These are phyloP conservation scores for Manacus vitellinus DNA, from an alignment of 2,113 vertebrate genomes.

Conservation along the genomic window DNA sequence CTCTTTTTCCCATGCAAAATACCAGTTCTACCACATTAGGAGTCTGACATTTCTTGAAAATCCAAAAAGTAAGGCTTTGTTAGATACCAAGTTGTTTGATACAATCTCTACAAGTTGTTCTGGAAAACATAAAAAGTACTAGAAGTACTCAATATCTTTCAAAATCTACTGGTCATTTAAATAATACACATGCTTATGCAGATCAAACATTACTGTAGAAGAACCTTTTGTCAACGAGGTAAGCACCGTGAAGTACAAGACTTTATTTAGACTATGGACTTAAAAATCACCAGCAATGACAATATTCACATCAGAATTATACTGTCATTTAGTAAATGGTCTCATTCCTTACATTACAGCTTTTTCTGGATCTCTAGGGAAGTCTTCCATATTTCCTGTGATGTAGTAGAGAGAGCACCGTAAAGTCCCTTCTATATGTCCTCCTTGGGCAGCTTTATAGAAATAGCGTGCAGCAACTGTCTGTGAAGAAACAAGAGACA, in stretches of 20 bases:
- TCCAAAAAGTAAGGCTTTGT: not conserved
- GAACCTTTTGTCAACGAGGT: not conserved
- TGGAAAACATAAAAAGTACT: not conserved
- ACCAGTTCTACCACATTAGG: not conserved
- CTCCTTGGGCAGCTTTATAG: slow-evolving; percentile 82
- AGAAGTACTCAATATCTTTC: not conserved
- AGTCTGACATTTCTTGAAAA: not conserved
- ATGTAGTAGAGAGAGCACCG: slow-evolving; percentile 85
- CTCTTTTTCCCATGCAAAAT: not conserved
- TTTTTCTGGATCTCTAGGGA: slow-evolving; percentile 81
- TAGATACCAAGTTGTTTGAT: not conserved
- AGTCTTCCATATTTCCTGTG: slow-evolving; percentile 82
- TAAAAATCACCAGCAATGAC: not conserved
- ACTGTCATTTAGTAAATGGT: not conserved
- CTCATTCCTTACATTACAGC: slow-evolving; percentile 85
- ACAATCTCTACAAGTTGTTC: not conserved
- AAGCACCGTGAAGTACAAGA: not conserved
- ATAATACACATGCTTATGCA: not conserved
- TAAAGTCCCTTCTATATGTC: slow-evolving; percentile 84
- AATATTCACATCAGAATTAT: not conserved
- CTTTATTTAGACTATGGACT: not conserved
- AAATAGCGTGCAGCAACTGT: slow-evolving; percentile 85
- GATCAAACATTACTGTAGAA: not conserved
- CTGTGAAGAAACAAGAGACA: slow-evolving; percentile 68
- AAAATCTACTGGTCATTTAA: not conserved